A percentile compares a stretch with the other conserved stretches of the same genome.
Evolutionary conservation across 2,888 invertebrate species (phyloP).

Genomic region (Philhelius pedissequus): DNA sequence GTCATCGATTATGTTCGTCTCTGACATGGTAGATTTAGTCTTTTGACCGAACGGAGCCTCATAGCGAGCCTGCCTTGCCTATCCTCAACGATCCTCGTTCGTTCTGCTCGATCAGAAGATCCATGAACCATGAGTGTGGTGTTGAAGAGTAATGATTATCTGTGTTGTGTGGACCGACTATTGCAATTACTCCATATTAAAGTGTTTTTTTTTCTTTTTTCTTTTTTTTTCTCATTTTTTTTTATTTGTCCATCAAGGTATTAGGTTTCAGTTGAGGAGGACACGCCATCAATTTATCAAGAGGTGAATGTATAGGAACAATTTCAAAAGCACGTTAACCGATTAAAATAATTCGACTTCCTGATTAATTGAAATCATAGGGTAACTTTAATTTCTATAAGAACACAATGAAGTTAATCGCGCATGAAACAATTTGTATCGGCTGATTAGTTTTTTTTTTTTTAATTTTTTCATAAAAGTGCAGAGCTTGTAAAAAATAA

Average conservation of each 20-base stretch:
- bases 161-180: slow-evolving; percentile 61
- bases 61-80: not conserved
- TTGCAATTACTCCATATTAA: slow-evolving; percentile 67
- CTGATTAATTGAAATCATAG: slow-evolving; percentile 53
- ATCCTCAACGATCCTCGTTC: slow-evolving; percentile 36
- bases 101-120: slow-evolving; percentile 32
- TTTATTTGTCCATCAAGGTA: slow-evolving; percentile 22
- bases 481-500: not conserved
- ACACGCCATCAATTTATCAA: slow-evolving; percentile 66
- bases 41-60: slow-evolving; percentile 46
- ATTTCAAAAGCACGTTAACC: slow-evolving; percentile 61
- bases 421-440: not conserved
- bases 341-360: slow-evolving; percentile 67
- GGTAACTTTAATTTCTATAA: not conserved
- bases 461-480: too few relatives aligned
- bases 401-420: not conserved
- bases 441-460: not conserved
- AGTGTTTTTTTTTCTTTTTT: slow-evolving; percentile 38
- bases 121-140: slow-evolving; percentile 66
- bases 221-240: not conserved
- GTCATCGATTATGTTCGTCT: slow-evolving; percentile 67
- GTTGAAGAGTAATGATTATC: slow-evolving; percentile 68
- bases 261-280: slow-evolving; percentile 58
- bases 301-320: slow-evolving; percentile 45
- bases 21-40: slow-evolving; percentile 63